Conservation (phyloP, 2,888 invertebrate species). For the Agrochola circellaris region DNA sequence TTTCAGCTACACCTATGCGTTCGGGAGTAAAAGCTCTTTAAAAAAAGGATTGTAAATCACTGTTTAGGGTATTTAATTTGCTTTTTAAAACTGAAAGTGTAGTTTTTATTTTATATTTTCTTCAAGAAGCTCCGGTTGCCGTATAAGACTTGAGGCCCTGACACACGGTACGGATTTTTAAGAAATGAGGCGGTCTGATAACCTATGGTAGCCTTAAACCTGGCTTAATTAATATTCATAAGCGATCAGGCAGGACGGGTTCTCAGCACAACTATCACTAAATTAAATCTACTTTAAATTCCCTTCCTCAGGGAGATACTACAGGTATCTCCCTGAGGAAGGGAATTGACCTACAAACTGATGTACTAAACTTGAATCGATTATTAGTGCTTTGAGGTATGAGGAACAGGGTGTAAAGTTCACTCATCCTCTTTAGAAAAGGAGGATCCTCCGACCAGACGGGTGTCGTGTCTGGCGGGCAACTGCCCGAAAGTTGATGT, state of each 20-base stretch:
- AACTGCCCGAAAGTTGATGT: too few species aligned
- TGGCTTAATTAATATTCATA: conserved; percentile 11
- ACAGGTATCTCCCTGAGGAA: too few species aligned
- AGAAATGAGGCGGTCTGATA: neutral
- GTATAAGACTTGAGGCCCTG: neutral
- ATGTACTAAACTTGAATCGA: conserved; percentile 24
- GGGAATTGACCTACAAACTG: conserved; percentile 32
- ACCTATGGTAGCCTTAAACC: neutral
- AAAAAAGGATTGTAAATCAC: neutral
- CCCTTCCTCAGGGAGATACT: conserved; percentile 24
- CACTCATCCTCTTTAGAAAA: too few species aligned
- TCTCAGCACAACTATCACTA: conserved; percentile 11
- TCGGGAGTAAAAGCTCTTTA: neutral
- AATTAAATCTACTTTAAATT: conserved; percentile 35
- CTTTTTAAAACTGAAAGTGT: neutral
- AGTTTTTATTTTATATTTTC: neutral
- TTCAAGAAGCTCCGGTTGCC: too few species aligned
- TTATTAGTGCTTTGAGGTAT: too few species aligned
- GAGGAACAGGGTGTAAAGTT: too few species aligned
- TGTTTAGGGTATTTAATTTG: neutral
- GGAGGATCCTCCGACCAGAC: too few species aligned
- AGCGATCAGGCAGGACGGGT: conserved; percentile 8
- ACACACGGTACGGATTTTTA: neutral
- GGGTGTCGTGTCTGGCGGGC: too few species aligned
- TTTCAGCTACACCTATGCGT: neutral